These are phyloP conservation scores for Protophormia terraenovae DNA, from an alignment of 2,888 invertebrate species.

Conservation along the genomic window DNA sequence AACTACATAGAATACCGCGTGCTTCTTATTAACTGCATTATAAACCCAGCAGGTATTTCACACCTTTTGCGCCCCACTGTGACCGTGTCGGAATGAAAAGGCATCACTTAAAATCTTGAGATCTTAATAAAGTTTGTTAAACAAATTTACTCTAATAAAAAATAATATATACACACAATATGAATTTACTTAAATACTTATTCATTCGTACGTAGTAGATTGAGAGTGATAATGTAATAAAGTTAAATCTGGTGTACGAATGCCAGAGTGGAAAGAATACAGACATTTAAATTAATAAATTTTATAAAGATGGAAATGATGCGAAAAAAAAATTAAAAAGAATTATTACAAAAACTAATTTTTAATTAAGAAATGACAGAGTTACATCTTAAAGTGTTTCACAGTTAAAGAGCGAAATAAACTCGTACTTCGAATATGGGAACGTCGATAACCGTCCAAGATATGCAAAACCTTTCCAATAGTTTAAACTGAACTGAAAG, in stretches of 20 bases:
- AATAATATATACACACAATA: conserved; percentile 7
- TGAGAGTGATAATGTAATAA: conserved; percentile 56
- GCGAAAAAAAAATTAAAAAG: background rate
- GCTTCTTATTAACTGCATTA: conserved; percentile 79
- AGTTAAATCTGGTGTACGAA: conserved; percentile 46
- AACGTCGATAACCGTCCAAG: no score
- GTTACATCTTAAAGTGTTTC: no score
- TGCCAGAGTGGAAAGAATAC: background rate
- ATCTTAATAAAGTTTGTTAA: conserved; percentile 76
- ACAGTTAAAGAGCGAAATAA: no score
- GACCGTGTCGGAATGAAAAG: conserved; percentile 71
- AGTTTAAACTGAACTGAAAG: no score
- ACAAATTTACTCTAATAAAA: conserved; percentile 55
- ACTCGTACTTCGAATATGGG: no score
- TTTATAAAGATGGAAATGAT: background rate
- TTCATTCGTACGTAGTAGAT: conserved; percentile 26
- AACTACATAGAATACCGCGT: conserved; percentile 69
- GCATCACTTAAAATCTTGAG: conserved; percentile 79
- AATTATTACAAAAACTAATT: no score
- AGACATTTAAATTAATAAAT: background rate
- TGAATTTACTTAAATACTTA: conserved; percentile 36
- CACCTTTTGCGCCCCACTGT: conserved; percentile 80
- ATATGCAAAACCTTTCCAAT: no score
- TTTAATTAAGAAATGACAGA: no score
- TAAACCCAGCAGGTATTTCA: conserved; percentile 80